Evolutionary conservation across 2,113 vertebrate species (phyloP).

Genomic region (Dipodomys merriami): DNA sequence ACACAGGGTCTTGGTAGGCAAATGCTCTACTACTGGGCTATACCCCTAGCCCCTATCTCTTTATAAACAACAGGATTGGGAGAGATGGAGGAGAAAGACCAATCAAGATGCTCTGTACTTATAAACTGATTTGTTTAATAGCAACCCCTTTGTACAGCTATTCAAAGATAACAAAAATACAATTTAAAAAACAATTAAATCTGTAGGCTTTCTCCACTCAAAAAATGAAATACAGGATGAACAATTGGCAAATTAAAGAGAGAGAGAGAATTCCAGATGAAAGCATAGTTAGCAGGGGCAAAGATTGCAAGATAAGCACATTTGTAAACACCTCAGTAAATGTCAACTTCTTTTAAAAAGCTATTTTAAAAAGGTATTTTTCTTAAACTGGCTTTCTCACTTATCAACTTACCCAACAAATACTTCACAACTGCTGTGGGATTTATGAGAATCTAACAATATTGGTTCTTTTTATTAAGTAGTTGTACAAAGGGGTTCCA

Average conservation of each 20-base stretch:
- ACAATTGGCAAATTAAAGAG: conserved; percentile 51
- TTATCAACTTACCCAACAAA: background rate
- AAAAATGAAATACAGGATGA: background rate
- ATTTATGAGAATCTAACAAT: conserved; percentile 35
- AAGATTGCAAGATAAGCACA: conserved; percentile 31
- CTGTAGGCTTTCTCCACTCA: background rate
- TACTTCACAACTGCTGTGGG: background rate
- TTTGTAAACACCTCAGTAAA: conserved; percentile 13
- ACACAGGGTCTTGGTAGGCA: background rate
- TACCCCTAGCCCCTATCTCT: background rate
- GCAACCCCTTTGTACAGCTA: too few relatives aligned
- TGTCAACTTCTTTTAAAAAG: conserved; percentile 36
- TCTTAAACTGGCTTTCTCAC: background rate
- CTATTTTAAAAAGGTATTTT: background rate
- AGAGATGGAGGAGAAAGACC: too few relatives aligned
- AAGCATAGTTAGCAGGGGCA: background rate
- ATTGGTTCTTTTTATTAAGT: conserved; percentile 8
- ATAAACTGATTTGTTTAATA: too few relatives aligned
- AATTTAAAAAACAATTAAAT: conserved; percentile 35
- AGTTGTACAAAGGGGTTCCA: too few relatives aligned
- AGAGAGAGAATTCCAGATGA: background rate
- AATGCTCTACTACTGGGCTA: background rate
- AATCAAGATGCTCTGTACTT: too few relatives aligned
- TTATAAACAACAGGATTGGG: background rate
- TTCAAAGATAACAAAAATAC: too few relatives aligned